phyloP scores from a whole-genome alignment of 2,888 invertebrate species.

The Sarcophaga subvicina region DNA sequence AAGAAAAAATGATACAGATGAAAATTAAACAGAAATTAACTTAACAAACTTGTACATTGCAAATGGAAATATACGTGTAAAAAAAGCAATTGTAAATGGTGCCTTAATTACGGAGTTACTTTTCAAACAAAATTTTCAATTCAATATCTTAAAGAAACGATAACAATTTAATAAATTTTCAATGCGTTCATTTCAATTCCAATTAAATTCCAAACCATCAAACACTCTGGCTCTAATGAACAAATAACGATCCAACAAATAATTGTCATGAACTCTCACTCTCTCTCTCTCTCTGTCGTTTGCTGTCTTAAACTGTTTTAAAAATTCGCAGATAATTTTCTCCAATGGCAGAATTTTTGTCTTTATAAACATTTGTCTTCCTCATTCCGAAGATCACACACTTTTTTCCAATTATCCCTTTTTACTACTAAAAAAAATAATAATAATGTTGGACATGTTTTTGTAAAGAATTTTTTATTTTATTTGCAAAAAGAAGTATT shows the following conservation, averaged over 20 bases:
- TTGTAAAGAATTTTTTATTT: conserved; percentile 51
- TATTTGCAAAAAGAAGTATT: conserved; percentile 57
- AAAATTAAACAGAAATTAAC: conserved; percentile 31
- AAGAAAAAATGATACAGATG: conserved; percentile 27
- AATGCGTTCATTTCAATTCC: conserved; percentile 54
- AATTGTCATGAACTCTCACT: neutral
- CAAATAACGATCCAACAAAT: neutral
- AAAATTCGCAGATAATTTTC: conserved; percentile 11
- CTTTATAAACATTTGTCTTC: conserved; percentile 12
- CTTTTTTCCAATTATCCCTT: conserved; percentile 65
- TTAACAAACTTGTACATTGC: conserved; percentile 77
- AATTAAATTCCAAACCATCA: conserved; percentile 33
- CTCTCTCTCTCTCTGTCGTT: neutral
- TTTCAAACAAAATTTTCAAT: conserved; percentile 72
- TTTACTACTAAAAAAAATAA: conserved; percentile 47
- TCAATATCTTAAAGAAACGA: conserved; percentile 45
- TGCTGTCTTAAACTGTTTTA: conserved; percentile 3
- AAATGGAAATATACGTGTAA: conserved; percentile 80
- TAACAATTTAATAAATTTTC: conserved; percentile 63
- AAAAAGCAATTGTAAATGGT: conserved; percentile 82
- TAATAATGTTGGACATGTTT: conserved; percentile 46
- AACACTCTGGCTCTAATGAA: conserved; percentile 33
- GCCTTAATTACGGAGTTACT: conserved; percentile 81
- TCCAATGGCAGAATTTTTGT: conserved; percentile 23
- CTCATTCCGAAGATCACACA: neutral